These are phyloP conservation scores for Eurypyga helias DNA, from an alignment of 2,113 vertebrate genomes.

Conservation along the genomic window DNA sequence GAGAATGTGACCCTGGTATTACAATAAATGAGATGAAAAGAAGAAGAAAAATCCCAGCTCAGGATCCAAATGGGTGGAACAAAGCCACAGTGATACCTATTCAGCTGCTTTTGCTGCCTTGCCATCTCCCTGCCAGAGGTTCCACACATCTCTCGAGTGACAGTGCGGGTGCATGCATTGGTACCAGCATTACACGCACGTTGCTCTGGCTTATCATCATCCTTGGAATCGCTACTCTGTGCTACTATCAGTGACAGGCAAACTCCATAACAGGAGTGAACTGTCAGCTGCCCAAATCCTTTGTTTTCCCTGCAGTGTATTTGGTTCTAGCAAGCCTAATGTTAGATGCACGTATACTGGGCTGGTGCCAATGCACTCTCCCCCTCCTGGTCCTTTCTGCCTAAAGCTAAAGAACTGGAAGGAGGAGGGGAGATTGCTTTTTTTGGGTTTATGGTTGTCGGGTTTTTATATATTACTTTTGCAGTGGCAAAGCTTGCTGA, in stretches of 20 bases:
- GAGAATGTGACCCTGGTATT: background rate
- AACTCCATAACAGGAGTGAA: background rate
- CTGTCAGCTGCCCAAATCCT: background rate
- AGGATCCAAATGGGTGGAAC: background rate
- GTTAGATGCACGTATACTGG: background rate
- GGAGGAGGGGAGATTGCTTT: background rate
- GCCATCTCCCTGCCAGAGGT: background rate
- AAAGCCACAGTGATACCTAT: background rate
- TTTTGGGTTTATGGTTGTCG: background rate
- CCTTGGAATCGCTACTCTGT: background rate
- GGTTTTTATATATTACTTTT: background rate
- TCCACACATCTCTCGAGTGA: background rate
- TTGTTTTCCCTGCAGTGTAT: background rate
- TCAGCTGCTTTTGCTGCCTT: background rate
- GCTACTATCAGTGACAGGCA: background rate
- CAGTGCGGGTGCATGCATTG: rapidly evolving
- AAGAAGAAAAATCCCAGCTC: constrained; percentile 9
- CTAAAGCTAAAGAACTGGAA: background rate
- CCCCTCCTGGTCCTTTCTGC: background rate
- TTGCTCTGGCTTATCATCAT: background rate
- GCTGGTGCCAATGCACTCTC: background rate
- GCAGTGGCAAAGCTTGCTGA: background rate
- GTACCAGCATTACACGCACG: background rate
- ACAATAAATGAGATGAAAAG: constrained; percentile 19
- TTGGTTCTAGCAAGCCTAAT: background rate